A percentile compares a stretch with the other conserved stretches of the same genome.
These are phyloP conservation scores for Rachycentron canadum DNA, from an alignment of 2,797 vertebrate genomes.

Conservation along the genomic window DNA sequence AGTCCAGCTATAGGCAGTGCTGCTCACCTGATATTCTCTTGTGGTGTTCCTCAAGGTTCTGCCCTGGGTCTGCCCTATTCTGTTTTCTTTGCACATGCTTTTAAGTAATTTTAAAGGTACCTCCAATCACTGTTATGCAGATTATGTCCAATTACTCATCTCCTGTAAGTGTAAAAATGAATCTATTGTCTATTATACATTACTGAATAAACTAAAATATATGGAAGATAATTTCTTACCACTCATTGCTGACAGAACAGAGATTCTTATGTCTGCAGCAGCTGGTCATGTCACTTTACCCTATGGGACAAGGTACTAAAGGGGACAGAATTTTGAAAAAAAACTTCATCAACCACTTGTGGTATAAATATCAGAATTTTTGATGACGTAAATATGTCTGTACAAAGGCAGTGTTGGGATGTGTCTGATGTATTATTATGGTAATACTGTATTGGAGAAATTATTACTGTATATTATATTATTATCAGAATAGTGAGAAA, in stretches of 20 bases:
- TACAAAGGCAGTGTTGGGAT: no score
- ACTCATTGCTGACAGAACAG: neutral
- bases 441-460: no score
- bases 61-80: neutral
- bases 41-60: constrained; percentile 13
- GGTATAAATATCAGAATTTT: no score
- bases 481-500: no score
- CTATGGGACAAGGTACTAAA: no score
- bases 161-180: neutral
- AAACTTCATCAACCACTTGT: no score
- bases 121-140: neutral
- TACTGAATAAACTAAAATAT: neutral
- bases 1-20: neutral
- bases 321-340: no score
- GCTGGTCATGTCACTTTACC: no score
- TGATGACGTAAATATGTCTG: no score
- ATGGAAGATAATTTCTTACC: neutral
- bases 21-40: neutral
- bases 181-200: neutral
- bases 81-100: neutral
- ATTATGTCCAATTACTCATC: neutral
- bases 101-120: neutral
- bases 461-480: no score
- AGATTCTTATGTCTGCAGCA: neutral
- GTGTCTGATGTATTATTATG: no score